phyloP scores from a whole-genome alignment of 2,113 vertebrate genomes.

The Plestiodon gilberti region DNA sequence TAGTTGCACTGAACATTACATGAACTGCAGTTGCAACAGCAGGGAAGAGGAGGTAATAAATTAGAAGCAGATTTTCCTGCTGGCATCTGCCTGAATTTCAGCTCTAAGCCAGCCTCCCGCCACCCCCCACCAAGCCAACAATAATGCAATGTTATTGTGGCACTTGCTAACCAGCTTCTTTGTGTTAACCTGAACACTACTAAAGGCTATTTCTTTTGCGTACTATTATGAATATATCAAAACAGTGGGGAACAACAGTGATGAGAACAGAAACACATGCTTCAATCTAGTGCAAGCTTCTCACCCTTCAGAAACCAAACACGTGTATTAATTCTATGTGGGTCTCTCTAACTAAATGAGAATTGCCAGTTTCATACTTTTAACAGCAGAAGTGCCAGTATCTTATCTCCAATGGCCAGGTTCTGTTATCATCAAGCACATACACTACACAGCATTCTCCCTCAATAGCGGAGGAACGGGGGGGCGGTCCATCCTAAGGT shows the following conservation, averaged over 20 bases:
- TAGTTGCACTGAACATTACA: not conserved
- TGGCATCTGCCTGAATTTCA: not conserved
- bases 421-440: too few relatives aligned
- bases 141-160: slow-evolving; percentile 4
- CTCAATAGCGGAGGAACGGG: too few relatives aligned
- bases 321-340: accelerated
- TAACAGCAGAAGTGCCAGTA: not conserved
- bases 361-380: not conserved
- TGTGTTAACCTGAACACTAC: not conserved
- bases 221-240: not conserved
- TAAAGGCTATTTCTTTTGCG: not conserved
- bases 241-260: not conserved
- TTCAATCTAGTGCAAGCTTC: not conserved
- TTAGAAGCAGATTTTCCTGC: slow-evolving; percentile 14
- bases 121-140: not conserved
- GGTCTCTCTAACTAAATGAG: not conserved
- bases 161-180: not conserved
- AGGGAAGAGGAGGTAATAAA: not conserved
- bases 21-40: not conserved
- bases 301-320: not conserved
- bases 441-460: too few relatives aligned
- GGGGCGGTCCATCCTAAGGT: too few relatives aligned
- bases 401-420: too few relatives aligned
- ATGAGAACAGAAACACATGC: slow-evolving; percentile 12
- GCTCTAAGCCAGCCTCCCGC: not conserved